Conservation (phyloP, 1,140 invertebrate genomes). For the Pollicipes pollicipes region DNA sequence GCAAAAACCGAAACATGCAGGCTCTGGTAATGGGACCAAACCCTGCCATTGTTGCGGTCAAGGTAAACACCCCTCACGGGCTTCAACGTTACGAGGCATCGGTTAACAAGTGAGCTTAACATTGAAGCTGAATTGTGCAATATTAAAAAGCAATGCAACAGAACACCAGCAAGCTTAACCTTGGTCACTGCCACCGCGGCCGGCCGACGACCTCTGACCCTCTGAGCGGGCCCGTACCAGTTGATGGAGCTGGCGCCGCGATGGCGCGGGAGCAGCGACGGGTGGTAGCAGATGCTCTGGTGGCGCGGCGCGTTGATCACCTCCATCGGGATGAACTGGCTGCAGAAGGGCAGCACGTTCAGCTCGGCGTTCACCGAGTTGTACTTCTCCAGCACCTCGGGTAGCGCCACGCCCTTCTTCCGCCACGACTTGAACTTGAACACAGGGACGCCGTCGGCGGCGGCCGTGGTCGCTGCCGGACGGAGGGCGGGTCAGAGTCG, state of each 20-base stretch:
- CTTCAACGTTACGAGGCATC: no score
- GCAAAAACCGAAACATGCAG: no score
- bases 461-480: slow-evolving; percentile 52
- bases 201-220: no score
- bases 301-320: slow-evolving; percentile 57
- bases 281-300: slow-evolving; percentile 88
- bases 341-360: slow-evolving; percentile 89
- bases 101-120: no score
- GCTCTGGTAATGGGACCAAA: no score
- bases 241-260: slow-evolving; percentile 86
- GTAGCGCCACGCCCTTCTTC: slow-evolving; percentile 55
- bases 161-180: no score
- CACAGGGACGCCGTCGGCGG: slow-evolving; percentile 56
- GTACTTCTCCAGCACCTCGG: slow-evolving; percentile 69
- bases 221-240: no score
- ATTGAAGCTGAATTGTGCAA: no score
- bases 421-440: slow-evolving; percentile 86
- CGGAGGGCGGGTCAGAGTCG: slow-evolving; percentile 31
- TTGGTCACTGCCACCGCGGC: no score
- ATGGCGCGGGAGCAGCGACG: slow-evolving; percentile 77
- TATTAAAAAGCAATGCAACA: no score
- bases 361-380: slow-evolving; percentile 70
- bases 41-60: no score
- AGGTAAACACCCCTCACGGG: no score
- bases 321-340: slow-evolving; percentile 95